Conservation (phyloP, 2,888 invertebrate species). For the Patella pellucida region DNA sequence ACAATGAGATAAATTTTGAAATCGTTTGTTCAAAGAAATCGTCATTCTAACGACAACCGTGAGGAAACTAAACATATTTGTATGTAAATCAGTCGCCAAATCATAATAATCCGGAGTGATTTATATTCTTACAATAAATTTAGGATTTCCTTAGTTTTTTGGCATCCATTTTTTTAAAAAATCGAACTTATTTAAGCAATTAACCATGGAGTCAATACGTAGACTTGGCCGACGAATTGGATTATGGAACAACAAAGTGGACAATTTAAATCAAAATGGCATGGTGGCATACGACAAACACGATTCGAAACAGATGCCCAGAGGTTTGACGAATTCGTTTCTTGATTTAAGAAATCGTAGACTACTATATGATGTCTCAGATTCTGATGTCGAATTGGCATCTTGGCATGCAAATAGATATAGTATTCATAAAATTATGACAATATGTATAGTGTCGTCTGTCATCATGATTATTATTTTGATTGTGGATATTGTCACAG, state of each 20-base stretch:
- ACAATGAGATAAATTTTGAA: too few relatives aligned
- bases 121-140: too few relatives aligned
- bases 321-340: neutral
- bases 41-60: too few relatives aligned
- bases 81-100: too few relatives aligned
- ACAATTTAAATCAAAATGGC: neutral
- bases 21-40: too few relatives aligned
- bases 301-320: neutral
- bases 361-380: neutral
- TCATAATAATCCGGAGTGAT: too few relatives aligned
- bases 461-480: constrained; percentile 13
- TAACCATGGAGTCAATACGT: neutral
- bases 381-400: neutral
- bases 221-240: neutral
- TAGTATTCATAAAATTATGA: constrained; percentile 14
- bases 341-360: neutral
- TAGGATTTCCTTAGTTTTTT: too few relatives aligned
- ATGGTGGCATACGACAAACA: neutral
- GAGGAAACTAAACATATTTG: too few relatives aligned
- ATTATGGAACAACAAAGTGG: neutral
- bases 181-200: too few relatives aligned
- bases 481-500: constrained; percentile 14
- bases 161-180: too few relatives aligned
- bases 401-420: constrained; percentile 17
- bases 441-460: constrained; percentile 15